Conservation (phyloP, 2,113 vertebrate species). For the Artemisiospiza belli region DNA sequence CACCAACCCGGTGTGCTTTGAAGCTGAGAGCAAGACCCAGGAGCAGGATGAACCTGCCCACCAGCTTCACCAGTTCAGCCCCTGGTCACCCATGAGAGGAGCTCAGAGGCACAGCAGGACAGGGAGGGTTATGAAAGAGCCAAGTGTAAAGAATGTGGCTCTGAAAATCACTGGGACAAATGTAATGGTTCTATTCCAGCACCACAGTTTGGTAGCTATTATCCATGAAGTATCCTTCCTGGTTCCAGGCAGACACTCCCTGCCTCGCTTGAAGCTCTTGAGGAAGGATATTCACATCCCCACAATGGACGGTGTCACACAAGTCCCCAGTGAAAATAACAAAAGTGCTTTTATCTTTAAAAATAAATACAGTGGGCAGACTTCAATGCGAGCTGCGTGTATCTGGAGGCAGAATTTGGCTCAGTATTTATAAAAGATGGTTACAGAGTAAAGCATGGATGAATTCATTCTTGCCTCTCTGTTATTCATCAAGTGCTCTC, state of each 20-base stretch:
- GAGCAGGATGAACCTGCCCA: neutral
- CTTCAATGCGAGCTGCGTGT: slow-evolving; percentile 25
- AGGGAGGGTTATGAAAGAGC: neutral
- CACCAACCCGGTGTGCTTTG: neutral
- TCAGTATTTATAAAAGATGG: slow-evolving; percentile 39
- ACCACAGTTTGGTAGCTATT: neutral
- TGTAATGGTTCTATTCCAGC: neutral
- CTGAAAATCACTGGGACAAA: neutral
- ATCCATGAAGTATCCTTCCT: neutral
- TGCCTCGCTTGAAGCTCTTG: neutral
- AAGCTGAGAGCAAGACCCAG: neutral
- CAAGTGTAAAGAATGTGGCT: rapidly evolving
- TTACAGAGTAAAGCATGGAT: slow-evolving; percentile 47
- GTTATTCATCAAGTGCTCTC: slow-evolving; percentile 47
- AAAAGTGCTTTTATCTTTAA: slow-evolving; percentile 63
- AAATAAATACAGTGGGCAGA: slow-evolving; percentile 52
- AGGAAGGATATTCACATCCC: slow-evolving; percentile 25
- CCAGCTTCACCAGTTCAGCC: neutral
- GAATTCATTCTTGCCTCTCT: slow-evolving; percentile 46
- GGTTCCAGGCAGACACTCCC: neutral
- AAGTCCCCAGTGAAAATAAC: slow-evolving; percentile 44
- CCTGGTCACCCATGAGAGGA: neutral
- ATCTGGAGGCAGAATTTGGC: slow-evolving; percentile 53
- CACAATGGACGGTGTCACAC: slow-evolving; percentile 19
- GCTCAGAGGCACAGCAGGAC: neutral